A percentile compares a stretch with the other conserved stretches of the same genome.
These are phyloP conservation scores for Abramis brama DNA, from an alignment of 2,113 vertebrate genomes.

Conservation along the genomic window DNA sequence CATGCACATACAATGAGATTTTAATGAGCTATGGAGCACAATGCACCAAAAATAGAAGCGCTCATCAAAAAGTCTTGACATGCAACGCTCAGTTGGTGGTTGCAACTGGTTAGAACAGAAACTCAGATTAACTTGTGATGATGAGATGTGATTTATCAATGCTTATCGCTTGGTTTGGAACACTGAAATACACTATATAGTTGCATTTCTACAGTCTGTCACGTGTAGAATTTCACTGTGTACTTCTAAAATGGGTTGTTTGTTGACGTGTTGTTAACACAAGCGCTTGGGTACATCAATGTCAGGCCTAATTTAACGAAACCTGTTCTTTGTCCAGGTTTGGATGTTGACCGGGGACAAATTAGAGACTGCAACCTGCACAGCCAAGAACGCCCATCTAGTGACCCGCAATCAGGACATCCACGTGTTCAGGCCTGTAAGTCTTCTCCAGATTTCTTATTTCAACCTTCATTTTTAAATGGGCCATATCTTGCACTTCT, in stretches of 20 bases:
- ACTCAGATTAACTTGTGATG: neutral
- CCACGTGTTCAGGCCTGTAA: constrained; percentile 91
- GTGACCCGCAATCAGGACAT: constrained; percentile 96
- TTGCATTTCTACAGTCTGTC: neutral
- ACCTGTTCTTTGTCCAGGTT: constrained; percentile 77
- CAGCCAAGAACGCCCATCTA: constrained; percentile 95
- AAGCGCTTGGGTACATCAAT: neutral
- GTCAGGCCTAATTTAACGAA: neutral
- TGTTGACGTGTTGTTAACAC: neutral
- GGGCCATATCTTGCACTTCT: neutral
- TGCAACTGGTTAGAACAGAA: neutral
- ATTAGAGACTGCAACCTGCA: constrained; percentile 95
- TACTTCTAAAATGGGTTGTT: neutral
- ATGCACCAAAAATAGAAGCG: neutral
- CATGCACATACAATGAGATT: neutral
- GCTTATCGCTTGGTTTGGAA: neutral
- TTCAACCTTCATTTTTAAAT: neutral
- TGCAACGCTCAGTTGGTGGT: neutral
- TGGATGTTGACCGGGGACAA: constrained; percentile 99
- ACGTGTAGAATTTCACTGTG: neutral
- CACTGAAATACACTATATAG: neutral
- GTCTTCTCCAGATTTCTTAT: constrained; percentile 50
- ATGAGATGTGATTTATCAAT: neutral
- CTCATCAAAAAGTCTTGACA: neutral
- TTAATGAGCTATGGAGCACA: constrained; percentile 11